Evolutionary conservation across 2,113 vertebrate species (phyloP).

Genomic region (Hylia prasina): DNA sequence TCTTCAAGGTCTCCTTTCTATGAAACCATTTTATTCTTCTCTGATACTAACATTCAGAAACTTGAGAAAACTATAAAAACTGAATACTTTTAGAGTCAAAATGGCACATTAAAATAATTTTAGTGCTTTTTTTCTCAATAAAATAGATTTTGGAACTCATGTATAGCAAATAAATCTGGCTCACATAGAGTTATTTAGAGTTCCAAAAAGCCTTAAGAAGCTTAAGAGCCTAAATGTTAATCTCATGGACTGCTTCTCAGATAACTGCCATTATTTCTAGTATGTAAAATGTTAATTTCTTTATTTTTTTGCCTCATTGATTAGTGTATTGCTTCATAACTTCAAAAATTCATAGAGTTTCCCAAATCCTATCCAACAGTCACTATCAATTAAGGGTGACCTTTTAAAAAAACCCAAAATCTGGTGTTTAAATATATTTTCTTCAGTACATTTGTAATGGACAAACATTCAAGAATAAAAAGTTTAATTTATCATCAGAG

Average conservation of each 20-base stretch:
- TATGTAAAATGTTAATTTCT: not conserved
- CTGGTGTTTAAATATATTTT: not conserved
- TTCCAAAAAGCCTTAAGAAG: not conserved
- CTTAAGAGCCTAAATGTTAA: not conserved
- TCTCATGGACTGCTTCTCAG: not conserved
- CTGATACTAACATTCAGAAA: not conserved
- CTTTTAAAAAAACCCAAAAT: not conserved
- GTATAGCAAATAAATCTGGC: not conserved
- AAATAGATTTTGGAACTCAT: not conserved
- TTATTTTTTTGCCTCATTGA: not conserved
- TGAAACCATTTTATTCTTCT: not conserved
- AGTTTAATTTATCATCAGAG: not conserved
- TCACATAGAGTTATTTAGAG: not conserved
- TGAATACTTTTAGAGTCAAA: not conserved
- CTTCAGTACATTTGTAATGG: not conserved
- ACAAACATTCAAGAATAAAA: not conserved
- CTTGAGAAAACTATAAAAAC: not conserved
- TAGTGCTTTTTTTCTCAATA: not conserved
- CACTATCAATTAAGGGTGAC: not conserved
- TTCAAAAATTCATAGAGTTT: not conserved
- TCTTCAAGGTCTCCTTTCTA: not conserved
- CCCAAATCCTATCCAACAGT: not conserved
- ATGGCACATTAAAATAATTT: not conserved
- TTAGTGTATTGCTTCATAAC: not conserved
- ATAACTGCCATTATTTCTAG: not conserved